Evolutionary conservation across 2,888 invertebrate genomes (phyloP).

Genomic region (Pemphredon lugubris): DNA sequence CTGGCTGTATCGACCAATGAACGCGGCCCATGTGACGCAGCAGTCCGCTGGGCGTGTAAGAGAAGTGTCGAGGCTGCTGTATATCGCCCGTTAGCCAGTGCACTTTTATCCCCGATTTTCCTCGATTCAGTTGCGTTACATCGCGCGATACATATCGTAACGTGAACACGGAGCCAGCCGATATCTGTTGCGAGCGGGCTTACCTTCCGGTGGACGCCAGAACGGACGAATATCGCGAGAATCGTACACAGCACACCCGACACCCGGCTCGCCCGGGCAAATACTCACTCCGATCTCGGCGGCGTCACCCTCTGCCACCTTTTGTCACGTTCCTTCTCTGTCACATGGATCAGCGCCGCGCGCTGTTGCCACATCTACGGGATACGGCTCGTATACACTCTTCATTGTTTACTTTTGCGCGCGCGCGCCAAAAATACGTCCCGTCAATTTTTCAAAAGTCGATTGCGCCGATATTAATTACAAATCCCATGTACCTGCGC

Average conservation of each 20-base stretch:
- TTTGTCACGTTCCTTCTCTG: conserved; percentile 80
- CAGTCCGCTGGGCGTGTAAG: conserved; percentile 76
- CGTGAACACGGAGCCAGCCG: conserved; percentile 12
- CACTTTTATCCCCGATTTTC: conserved; percentile 53
- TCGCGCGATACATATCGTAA: conserved; percentile 7
- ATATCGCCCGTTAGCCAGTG: conserved; percentile 55
- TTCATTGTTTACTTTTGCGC: conserved; percentile 71
- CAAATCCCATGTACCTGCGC: too few relatives aligned
- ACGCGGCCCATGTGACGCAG: conserved; percentile 82
- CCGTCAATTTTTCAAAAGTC: conserved; percentile 37
- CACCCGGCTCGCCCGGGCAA: conserved; percentile 78
- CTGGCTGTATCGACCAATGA: conserved; percentile 82
- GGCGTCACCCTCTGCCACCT: conserved; percentile 79
- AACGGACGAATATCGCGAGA: conserved; percentile 60
- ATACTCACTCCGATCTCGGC: conserved; percentile 77
- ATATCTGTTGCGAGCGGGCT: conserved; percentile 37
- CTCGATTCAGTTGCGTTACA: conserved; percentile 25
- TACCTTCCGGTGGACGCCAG: conserved; percentile 65
- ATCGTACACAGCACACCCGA: conserved; percentile 69
- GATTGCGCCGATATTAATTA: not conserved
- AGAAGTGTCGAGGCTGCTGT: conserved; percentile 65
- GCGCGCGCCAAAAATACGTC: conserved; percentile 62
- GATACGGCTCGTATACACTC: conserved; percentile 30
- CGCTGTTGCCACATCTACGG: conserved; percentile 72
- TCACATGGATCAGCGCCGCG: conserved; percentile 77